A percentile compares a stretch with the other conserved stretches of the same genome.
phyloP scores from a whole-genome alignment of 2,888 invertebrate species.

The Holacanthella duospinosa region DNA sequence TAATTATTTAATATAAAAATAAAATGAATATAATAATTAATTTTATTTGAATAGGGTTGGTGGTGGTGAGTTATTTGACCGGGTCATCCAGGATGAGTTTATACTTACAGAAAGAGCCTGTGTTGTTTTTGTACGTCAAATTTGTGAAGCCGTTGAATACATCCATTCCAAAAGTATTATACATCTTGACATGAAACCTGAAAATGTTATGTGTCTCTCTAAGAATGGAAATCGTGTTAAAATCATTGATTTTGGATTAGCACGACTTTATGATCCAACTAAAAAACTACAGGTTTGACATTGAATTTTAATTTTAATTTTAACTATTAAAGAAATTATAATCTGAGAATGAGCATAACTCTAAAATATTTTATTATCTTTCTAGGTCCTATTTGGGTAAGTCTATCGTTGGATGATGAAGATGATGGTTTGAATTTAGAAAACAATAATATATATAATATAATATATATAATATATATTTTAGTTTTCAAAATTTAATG shows the following conservation, averaged over 20 bases:
- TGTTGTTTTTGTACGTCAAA: constrained; percentile 92
- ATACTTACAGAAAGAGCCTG: constrained; percentile 92
- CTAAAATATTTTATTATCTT: not conserved
- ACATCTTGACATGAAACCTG: constrained; percentile 98
- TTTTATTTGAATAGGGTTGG: constrained; percentile 62
- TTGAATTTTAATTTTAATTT: not conserved
- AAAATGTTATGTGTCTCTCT: constrained; percentile 93
- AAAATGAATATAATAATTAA: constrained; percentile 13
- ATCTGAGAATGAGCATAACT: too few relatives aligned
- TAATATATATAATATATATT: too few relatives aligned
- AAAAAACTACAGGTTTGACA: constrained; percentile 62
- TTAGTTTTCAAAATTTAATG: too few relatives aligned
- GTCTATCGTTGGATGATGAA: too few relatives aligned
- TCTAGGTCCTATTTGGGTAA: not conserved
- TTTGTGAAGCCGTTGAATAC: constrained; percentile 94
- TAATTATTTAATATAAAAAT: not conserved
- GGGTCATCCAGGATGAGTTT: constrained; percentile 97
- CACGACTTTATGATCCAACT: constrained; percentile 79
- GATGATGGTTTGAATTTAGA: too few relatives aligned
- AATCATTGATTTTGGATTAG: constrained; percentile 96
- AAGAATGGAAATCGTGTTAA: constrained; percentile 95
- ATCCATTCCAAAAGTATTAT: constrained; percentile 91
- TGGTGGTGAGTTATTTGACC: constrained; percentile 96
- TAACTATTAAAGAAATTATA: too few relatives aligned
- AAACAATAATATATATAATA: too few relatives aligned